Conservation (phyloP, 2,888 invertebrate genomes). For the Latrodectus hesperus region DNA sequence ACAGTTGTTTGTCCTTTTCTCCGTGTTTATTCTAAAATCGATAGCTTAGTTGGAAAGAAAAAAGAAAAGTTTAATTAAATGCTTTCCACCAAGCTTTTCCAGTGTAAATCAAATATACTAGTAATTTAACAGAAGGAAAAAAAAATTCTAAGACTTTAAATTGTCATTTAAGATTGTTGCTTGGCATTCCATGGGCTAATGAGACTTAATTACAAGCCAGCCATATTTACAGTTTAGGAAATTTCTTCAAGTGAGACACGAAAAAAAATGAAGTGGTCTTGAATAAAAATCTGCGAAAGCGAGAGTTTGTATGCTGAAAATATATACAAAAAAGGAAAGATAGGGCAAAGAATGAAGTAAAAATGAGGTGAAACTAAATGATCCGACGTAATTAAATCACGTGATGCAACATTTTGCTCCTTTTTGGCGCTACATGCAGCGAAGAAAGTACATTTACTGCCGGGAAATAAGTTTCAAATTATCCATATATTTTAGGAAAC, state of each 20-base stretch:
- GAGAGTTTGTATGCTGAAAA: neutral
- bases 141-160: neutral
- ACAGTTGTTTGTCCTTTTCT: no score
- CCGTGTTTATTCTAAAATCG: no score
- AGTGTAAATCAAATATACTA: neutral
- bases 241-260: neutral
- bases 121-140: neutral
- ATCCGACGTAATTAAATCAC: slow-evolving; percentile 51
- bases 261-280: slow-evolving; percentile 34
- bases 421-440: slow-evolving; percentile 9
- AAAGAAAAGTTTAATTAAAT: neutral
- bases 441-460: neutral
- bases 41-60: neutral
- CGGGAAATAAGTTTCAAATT: slow-evolving; percentile 31
- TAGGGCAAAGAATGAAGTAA: slow-evolving; percentile 2
- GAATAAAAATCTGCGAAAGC: slow-evolving; percentile 19
- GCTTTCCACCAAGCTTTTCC: neutral
- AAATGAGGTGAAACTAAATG: slow-evolving; percentile 35
- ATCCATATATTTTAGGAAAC: slow-evolving; percentile 20
- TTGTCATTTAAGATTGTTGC: slow-evolving; percentile 9
- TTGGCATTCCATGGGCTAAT: slow-evolving; percentile 26
- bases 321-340: neutral
- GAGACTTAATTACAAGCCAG: slow-evolving; percentile 39
- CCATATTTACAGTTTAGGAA: neutral
- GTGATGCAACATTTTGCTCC: slow-evolving; percentile 16